These are phyloP conservation scores for Lepidocyrtinus sp. DNA, from an alignment of 2,888 invertebrate species.

Conservation along the genomic window DNA sequence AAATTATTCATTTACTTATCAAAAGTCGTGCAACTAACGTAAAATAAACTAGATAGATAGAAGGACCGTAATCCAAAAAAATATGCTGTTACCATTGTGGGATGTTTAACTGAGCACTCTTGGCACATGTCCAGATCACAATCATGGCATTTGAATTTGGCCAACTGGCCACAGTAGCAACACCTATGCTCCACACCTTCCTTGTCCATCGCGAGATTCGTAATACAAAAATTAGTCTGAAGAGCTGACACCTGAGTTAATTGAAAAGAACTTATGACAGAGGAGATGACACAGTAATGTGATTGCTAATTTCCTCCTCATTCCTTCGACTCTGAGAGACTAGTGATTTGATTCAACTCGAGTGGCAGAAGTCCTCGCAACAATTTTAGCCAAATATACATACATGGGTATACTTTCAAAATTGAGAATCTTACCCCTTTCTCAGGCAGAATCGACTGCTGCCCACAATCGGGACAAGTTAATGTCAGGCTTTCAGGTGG, in stretches of 20 bases:
- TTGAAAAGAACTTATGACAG: too few relatives aligned
- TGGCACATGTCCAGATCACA: conserved; percentile 75
- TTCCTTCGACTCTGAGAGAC: too few relatives aligned
- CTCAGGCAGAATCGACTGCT: conserved; percentile 74
- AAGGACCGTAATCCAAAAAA: too few relatives aligned
- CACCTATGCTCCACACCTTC: conserved; percentile 68
- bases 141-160: conserved; percentile 73
- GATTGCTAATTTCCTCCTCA: too few relatives aligned
- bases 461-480: conserved; percentile 74
- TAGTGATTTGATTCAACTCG: too few relatives aligned
- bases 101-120: conserved; percentile 72
- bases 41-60: too few relatives aligned
- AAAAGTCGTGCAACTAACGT: too few relatives aligned
- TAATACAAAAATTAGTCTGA: conserved; percentile 73
- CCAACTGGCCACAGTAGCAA: conserved; percentile 68
- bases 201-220: conserved; percentile 72
- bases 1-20: too few relatives aligned
- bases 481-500: conserved; percentile 74
- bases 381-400: not conserved
- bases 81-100: conserved; percentile 56
- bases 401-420: too few relatives aligned
- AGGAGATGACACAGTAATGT: too few relatives aligned
- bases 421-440: conserved; percentile 72
- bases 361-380: too few relatives aligned
- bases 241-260: conserved; percentile 71